Evolutionary conservation across 2,113 vertebrate species (phyloP), one percentile per base, ranked within the genome.

Genomic region (Gorilla gorilla): DNA sequence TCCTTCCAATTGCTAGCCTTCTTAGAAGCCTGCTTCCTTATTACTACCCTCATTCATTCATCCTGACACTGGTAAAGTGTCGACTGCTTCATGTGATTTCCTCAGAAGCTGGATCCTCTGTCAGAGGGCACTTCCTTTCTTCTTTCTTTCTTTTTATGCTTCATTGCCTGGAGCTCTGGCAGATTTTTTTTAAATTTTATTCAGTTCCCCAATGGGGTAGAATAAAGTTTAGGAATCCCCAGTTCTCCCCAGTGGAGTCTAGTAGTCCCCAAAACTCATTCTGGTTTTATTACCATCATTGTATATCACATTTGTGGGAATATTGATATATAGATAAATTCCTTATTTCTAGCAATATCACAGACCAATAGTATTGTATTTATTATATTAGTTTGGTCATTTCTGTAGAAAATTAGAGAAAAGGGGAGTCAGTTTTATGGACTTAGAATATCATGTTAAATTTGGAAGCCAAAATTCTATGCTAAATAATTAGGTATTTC

Each of bases 281-380:
- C 18, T 50, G 0, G 2, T 61, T 22, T 43, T 52, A 25, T 45
- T 0, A 17, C 8, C 2, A 13, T 8, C 9, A 20, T 7, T 55
- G 6, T 4, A 32, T 88, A 2, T 57, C 25, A 86, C 27, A 18
- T 82, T 80, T 23, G 16, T 73, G 25, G 13, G 68, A 43, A 40
- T 55, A 75, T 94, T 43, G n/a, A 14, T 38, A 35, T 27, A 3
- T 70, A 2, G 5, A 4, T 73, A n/a, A 87, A 96, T 86, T 3
- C 12, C 61, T 70, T 35, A 64, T 66, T 84, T 80, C 10, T 59
- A 93, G 10, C 16, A 79, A 14, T 70, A 14, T 55, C 68, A 35
- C 0, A 89, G 9, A 72, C 61, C 64, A 0, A 23, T 20, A 79
- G 57, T 4, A 72, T 79, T 89, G 17, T 5, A 57, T n/a, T 76